Evolutionary conservation across 37 sponge, comb jelly and placozoan genomes (phyloP).

Genomic region (Agelas oroides): DNA sequence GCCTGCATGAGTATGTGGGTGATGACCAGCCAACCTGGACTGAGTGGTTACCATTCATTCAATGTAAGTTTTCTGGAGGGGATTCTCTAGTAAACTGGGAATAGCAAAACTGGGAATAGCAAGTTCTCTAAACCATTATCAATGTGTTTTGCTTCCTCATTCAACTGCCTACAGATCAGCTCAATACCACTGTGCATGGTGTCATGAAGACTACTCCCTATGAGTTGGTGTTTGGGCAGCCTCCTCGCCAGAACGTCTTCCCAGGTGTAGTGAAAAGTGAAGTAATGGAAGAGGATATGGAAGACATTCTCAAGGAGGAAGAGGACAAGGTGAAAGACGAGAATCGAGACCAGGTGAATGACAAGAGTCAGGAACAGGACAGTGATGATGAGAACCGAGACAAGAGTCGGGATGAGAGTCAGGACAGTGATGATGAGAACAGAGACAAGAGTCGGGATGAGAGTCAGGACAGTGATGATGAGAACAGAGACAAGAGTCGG

Average conservation of each 20-base stretch:
- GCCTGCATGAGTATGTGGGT: constrained; percentile 30
- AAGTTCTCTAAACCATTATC: no score
- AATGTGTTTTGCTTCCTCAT: not conserved
- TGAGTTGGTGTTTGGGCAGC: constrained; percentile 66
- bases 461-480: not conserved
- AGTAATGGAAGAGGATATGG: constrained; percentile 50
- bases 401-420: no score
- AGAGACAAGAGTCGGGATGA: not conserved
- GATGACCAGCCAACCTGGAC: constrained; percentile 12
- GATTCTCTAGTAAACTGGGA: no score
- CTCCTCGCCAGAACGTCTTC: constrained; percentile 38
- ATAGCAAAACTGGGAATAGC: no score
- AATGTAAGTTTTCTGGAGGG: constrained; percentile 8
- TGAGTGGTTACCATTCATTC: constrained; percentile 22
- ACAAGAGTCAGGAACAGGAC: no score
- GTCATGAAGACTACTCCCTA: constrained; percentile 48
- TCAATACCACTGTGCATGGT: constrained; percentile 51
- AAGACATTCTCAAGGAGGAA: constrained; percentile 28
- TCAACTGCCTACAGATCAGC: constrained; percentile 18
- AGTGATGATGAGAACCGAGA: no score
- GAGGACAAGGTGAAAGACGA: no score
- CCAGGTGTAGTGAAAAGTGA: constrained; percentile 17
- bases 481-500: not conserved
- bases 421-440: not conserved
- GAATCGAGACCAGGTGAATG: no score